Percentiles rank a stretch among this genome's conserved stretches.
These are phyloP conservation scores for Rhynchotus rufescens DNA, from an alignment of 2,797 vertebrate genomes.

Conservation along the genomic window DNA sequence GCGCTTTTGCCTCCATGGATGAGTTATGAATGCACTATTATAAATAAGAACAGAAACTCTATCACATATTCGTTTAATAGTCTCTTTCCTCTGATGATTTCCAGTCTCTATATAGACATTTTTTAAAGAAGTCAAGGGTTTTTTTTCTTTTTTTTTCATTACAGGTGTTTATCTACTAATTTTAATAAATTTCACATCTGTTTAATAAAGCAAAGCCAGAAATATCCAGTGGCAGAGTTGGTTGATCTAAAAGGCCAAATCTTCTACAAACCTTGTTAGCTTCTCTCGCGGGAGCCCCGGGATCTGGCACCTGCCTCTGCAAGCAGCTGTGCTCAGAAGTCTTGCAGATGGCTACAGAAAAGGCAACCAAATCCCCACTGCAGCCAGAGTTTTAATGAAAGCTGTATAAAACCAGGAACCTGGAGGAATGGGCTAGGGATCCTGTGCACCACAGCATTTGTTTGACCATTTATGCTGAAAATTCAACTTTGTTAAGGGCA, in stretches of 20 bases:
- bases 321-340: slow-evolving; percentile 18
- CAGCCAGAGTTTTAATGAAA: neutral
- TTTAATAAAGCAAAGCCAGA: neutral
- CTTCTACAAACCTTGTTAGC: neutral
- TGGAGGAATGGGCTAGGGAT: neutral
- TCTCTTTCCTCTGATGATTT: neutral
- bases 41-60: neutral
- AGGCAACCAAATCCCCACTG: neutral
- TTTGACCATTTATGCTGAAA: neutral
- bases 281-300: slow-evolving; percentile 34
- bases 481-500: neutral
- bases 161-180: neutral
- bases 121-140: neutral
- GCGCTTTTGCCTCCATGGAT: neutral
- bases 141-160: neutral
- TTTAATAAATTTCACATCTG: neutral
- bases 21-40: neutral
- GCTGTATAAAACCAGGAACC: neutral
- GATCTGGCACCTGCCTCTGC: slow-evolving; percentile 11
- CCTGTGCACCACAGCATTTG: rapidly evolving
- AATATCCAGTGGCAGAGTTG: neutral
- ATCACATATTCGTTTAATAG: neutral
- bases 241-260: neutral
- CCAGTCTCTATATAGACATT: neutral
- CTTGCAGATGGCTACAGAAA: slow-evolving; percentile 17